phyloP scores from a whole-genome alignment of 1,140 invertebrate genomes.

The Pachypeltis micranthus region DNA sequence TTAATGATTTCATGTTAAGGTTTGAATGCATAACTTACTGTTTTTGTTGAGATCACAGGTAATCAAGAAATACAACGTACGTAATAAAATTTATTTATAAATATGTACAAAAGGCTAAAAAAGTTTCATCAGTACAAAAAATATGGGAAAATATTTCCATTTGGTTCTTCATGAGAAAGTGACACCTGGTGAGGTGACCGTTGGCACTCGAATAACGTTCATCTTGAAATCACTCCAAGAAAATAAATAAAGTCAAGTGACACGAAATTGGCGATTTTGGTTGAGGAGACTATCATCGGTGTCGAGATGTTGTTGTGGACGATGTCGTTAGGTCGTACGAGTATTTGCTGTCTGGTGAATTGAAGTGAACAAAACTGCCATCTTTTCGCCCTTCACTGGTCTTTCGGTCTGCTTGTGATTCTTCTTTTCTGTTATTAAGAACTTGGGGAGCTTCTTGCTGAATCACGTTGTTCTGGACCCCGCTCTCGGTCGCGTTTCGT shows the following conservation, averaged over 20 bases:
- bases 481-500: no score
- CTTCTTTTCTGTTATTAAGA: not conserved
- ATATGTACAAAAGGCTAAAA: not conserved
- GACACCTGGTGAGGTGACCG: no score
- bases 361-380: slow-evolving; percentile 24
- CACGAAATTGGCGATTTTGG: not conserved
- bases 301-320: not conserved
- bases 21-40: no score
- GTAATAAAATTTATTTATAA: not conserved
- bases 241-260: not conserved
- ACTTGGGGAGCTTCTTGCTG: not conserved
- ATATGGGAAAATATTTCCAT: not conserved
- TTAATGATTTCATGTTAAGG: no score
- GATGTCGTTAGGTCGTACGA: slow-evolving; percentile 16
- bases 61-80: not conserved
- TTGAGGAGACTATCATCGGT: not conserved
- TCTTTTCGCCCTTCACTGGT: not conserved
- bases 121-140: not conserved
- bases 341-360: slow-evolving; percentile 22
- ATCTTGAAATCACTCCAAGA: not conserved
- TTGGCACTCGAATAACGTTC: not conserved
- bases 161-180: no score
- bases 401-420: not conserved
- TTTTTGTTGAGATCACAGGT: no score
- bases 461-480: not conserved